These are phyloP conservation scores for Cordilura impudica DNA, from an alignment of 2,888 invertebrate species.

Conservation along the genomic window DNA sequence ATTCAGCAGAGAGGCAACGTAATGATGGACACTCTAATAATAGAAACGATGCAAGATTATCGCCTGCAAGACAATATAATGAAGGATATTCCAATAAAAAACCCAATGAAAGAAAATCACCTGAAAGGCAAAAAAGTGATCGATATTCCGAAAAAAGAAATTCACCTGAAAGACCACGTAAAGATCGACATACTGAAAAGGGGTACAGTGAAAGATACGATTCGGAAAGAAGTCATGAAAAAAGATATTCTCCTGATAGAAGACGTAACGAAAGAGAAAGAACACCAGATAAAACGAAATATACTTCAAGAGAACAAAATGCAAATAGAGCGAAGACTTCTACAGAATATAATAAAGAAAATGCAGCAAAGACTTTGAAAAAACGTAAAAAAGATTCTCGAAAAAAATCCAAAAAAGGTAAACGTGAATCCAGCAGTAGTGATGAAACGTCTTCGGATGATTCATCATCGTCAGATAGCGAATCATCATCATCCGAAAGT, in stretches of 20 bases:
- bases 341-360: background rate
- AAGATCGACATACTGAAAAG: constrained; percentile 18
- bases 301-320: background rate
- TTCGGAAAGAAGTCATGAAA: constrained; percentile 36
- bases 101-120: constrained; percentile 27
- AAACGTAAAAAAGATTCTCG: constrained; percentile 30
- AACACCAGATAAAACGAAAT: background rate
- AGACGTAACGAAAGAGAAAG: background rate
- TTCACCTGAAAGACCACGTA: constrained; percentile 44
- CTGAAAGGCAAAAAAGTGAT: constrained; percentile 38
- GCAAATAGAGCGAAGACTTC: background rate
- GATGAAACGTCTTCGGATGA: constrained; percentile 30
- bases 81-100: constrained; percentile 40
- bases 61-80: background rate
- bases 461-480: constrained; percentile 42
- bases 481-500: constrained; percentile 53
- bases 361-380: background rate
- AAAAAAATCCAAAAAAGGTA: constrained; percentile 64
- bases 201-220: constrained; percentile 22
- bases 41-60: too few species aligned
- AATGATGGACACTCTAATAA: too few species aligned
- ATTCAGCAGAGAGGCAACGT: too few species aligned
- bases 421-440: constrained; percentile 42
- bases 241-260: constrained; percentile 5
- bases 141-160: constrained; percentile 15